These are phyloP conservation scores for Mya arenaria DNA, from an alignment of 1,140 invertebrate species.

Conservation along the genomic window DNA sequence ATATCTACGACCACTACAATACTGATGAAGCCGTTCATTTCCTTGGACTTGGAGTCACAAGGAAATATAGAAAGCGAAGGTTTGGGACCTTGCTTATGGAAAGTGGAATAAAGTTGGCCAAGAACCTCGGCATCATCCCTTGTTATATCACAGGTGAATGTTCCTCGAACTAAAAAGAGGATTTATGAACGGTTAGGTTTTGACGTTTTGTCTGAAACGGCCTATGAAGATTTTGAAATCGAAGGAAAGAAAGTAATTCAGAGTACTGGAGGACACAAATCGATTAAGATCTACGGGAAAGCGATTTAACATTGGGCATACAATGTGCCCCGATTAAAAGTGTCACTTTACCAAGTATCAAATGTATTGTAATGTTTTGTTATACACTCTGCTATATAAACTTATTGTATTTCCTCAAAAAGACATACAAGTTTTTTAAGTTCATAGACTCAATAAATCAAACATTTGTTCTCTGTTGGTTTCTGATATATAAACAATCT, in stretches of 20 bases:
- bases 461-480: too few relatives aligned
- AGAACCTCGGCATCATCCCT: neutral
- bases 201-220: conserved; percentile 13
- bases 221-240: neutral
- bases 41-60: neutral
- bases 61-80: neutral
- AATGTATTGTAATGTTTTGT: too few relatives aligned
- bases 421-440: too few relatives aligned
- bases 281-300: neutral
- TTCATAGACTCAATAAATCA: too few relatives aligned
- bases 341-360: too few relatives aligned
- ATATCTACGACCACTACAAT: conserved; percentile 14
- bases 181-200: neutral
- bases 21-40: conserved; percentile 13
- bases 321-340: too few relatives aligned
- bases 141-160: neutral
- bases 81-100: neutral
- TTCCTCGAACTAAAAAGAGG: neutral
- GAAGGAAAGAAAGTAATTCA: conserved; percentile 1
- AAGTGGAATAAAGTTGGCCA: neutral
- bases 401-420: too few relatives aligned
- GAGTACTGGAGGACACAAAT: conserved; percentile 15
- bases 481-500: too few relatives aligned
- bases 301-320: too few relatives aligned
- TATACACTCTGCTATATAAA: too few relatives aligned